Percentiles rank a stretch among this genome's conserved stretches.
These are phyloP conservation scores for Anser brachyrhynchus DNA, from an alignment of 2,113 vertebrate genomes.

Conservation along the genomic window DNA sequence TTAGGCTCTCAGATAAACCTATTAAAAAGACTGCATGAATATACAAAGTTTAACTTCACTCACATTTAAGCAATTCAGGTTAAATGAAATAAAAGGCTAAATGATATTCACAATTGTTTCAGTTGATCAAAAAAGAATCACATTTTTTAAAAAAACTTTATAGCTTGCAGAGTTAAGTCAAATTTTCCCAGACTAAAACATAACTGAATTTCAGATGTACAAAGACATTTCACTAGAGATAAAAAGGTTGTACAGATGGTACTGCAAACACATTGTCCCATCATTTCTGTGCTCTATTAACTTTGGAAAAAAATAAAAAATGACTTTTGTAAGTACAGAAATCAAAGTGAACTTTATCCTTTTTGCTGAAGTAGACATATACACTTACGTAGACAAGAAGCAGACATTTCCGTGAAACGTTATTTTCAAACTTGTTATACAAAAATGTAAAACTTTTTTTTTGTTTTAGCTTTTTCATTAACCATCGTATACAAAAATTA, in stretches of 20 bases:
- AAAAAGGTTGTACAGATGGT: not conserved
- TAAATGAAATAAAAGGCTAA: not conserved
- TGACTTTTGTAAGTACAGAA: not conserved
- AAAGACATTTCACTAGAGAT: not conserved
- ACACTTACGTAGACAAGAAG: not conserved
- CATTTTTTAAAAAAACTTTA: not conserved
- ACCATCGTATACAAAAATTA: not conserved
- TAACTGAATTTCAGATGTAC: not conserved
- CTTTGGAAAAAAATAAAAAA: not conserved
- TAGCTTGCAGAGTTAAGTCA: not conserved
- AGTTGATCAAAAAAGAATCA: not conserved
- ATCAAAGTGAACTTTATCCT: not conserved
- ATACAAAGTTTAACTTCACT: not conserved
- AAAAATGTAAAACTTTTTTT: not conserved
- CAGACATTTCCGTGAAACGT: not conserved
- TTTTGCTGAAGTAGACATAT: not conserved
- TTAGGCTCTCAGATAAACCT: not conserved
- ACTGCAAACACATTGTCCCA: not conserved
- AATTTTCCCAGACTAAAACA: not conserved
- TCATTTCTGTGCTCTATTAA: not conserved
- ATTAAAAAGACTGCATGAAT: fast-evolving
- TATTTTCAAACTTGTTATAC: not conserved
- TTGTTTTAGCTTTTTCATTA: not conserved
- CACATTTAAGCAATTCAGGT: not conserved
- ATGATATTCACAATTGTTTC: not conserved